A percentile compares a stretch with the other conserved stretches of the same genome.
phyloP scores from a whole-genome alignment of 2,888 invertebrate genomes.

The Linnaemya vulpina region DNA sequence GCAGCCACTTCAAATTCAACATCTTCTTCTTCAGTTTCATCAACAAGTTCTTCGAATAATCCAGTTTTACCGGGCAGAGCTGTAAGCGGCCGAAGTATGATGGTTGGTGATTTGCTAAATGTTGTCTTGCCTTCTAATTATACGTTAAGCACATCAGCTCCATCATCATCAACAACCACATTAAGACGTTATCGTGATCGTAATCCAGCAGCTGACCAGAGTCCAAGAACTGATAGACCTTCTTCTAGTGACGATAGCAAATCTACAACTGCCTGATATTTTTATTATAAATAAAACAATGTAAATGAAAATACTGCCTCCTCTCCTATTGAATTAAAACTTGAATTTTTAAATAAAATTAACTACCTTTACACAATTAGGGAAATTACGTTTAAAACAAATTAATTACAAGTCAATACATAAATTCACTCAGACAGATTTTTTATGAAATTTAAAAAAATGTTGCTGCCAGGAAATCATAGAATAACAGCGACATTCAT shows the following conservation, averaged over 20 bases:
- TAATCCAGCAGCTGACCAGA: conserved; percentile 55
- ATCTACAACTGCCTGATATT: conserved; percentile 79
- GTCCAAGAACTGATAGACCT: conserved; percentile 59
- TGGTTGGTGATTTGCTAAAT: conserved; percentile 72
- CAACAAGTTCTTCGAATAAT: conserved; percentile 71
- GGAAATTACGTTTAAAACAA: conserved; percentile 51
- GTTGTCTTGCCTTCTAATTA: conserved; percentile 68
- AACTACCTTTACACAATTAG: conserved; percentile 60
- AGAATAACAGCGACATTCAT: background rate
- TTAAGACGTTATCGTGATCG: conserved; percentile 77
- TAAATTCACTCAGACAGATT: background rate
- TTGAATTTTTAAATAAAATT: background rate
- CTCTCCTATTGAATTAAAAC: conserved; percentile 6
- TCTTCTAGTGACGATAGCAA: conserved; percentile 68
- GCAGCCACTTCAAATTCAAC: conserved; percentile 61
- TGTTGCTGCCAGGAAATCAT: background rate
- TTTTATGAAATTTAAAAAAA: conserved; percentile 50
- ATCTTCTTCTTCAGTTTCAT: conserved; percentile 65
- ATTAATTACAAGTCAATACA: conserved; percentile 14
- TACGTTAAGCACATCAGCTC: conserved; percentile 80
- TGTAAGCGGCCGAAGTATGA: conserved; percentile 74
- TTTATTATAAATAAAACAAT: conserved; percentile 65
- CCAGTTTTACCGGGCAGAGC: conserved; percentile 78
- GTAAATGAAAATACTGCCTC: conserved; percentile 36
- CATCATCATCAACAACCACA: conserved; percentile 79